phyloP scores from a whole-genome alignment of 2,797 vertebrate species.

The Girardinus metallicus region DNA sequence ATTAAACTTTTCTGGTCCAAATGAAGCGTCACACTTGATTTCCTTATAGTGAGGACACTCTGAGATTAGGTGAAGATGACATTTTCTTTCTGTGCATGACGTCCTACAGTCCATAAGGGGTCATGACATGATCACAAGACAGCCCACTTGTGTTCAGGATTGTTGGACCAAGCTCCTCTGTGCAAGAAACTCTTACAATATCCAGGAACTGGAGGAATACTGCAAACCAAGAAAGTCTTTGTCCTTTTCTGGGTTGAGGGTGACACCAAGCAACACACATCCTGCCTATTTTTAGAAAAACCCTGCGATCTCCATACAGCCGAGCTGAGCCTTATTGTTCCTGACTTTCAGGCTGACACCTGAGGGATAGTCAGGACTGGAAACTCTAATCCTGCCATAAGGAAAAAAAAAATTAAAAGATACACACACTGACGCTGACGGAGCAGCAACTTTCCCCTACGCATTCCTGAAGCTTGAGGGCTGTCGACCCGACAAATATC shows the following conservation, averaged over 20 bases:
- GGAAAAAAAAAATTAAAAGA: constrained; percentile 6
- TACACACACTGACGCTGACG: constrained; percentile 26
- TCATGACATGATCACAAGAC: background rate
- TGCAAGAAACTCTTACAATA: background rate
- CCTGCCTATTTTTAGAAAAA: constrained; percentile 8
- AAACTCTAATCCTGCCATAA: constrained; percentile 52
- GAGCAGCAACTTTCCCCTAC: constrained; percentile 36
- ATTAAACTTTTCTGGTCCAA: background rate
- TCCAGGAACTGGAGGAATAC: background rate
- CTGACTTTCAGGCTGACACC: constrained; percentile 13
- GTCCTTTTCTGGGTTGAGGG: background rate
- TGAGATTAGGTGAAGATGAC: background rate
- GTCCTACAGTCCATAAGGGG: background rate
- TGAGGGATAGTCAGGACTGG: constrained; percentile 47
- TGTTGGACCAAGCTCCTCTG: background rate
- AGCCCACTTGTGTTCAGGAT: background rate
- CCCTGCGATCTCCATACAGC: constrained; percentile 6
- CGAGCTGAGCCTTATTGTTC: constrained; percentile 1
- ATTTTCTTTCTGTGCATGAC: background rate
- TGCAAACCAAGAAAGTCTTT: background rate
- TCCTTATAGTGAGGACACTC: background rate
- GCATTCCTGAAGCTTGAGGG: constrained; percentile 26
- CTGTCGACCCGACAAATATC: constrained; percentile 19
- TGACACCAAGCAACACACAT: constrained; percentile 16
- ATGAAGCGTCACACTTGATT: background rate